These are phyloP conservation scores for Mastigias papua DNA, from an alignment of 30 jellyfish, hydroid and myxozoan species.

Conservation along the genomic window DNA sequence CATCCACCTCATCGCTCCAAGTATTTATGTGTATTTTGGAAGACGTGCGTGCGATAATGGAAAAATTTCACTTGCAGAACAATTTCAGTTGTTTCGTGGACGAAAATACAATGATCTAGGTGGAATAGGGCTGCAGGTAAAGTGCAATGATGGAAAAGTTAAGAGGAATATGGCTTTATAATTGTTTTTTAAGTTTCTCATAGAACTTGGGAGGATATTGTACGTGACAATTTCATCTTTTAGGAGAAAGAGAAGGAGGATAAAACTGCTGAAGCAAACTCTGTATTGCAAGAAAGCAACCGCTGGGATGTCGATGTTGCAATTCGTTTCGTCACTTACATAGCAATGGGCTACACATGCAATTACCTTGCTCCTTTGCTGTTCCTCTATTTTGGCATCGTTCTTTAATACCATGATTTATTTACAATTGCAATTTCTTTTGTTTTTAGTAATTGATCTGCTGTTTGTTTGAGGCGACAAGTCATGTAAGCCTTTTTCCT, in stretches of 20 bases:
- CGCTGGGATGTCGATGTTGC: slow-evolving; percentile 93
- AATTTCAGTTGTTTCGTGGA: too few relatives aligned
- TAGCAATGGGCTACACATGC: slow-evolving; percentile 89
- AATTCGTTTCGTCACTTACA: slow-evolving; percentile 86
- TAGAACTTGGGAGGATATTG: neutral
- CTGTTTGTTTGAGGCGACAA: too few relatives aligned
- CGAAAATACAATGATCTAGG: too few relatives aligned
- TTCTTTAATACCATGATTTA: neutral
- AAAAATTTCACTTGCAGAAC: too few relatives aligned
- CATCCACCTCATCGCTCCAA: too few relatives aligned
- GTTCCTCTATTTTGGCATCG: slow-evolving; percentile 62
- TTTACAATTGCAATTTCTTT: neutral
- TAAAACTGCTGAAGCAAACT: slow-evolving; percentile 36
- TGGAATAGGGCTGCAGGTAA: too few relatives aligned
- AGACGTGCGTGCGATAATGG: too few relatives aligned
- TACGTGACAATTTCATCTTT: neutral
- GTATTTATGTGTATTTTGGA: too few relatives aligned
- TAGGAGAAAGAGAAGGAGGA: slow-evolving; percentile 63
- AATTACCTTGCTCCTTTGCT: slow-evolving; percentile 58
- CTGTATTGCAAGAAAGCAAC: slow-evolving; percentile 36
- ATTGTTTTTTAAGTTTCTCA: too few relatives aligned
- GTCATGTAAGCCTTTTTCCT: too few relatives aligned
- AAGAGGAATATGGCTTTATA: too few relatives aligned
- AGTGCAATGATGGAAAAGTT: too few relatives aligned
- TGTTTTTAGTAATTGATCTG: neutral